Conservation (phyloP, 2,888 invertebrate species). For the Apocheima hispidaria region DNA sequence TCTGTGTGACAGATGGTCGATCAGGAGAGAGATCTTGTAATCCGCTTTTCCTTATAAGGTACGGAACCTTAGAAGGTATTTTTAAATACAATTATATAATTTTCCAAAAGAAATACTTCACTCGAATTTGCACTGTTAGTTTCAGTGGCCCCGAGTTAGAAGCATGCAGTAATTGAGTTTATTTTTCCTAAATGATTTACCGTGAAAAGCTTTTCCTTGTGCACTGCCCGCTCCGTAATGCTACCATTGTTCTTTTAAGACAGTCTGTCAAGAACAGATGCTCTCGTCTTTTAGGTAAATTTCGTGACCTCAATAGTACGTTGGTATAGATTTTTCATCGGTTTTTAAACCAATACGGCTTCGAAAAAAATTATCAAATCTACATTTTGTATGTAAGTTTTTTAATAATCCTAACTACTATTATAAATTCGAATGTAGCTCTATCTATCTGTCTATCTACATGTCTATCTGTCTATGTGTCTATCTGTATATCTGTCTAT, state of each 20-base stretch:
- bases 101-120: neutral
- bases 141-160: neutral
- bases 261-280: constrained; percentile 13
- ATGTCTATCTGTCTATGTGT: no score
- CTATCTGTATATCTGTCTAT: no score
- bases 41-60: no score
- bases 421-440: no score
- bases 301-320: neutral
- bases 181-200: constrained; percentile 27
- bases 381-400: no score
- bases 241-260: constrained; percentile 24
- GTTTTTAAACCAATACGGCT: no score
- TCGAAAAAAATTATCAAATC: no score
- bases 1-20: no score
- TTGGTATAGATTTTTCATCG: neutral
- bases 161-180: constrained; percentile 17
- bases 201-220: constrained; percentile 18
- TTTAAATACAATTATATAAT: neutral
- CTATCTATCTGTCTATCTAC: no score
- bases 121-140: neutral
- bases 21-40: no score
- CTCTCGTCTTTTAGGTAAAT: constrained; percentile 3
- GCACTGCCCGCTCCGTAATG: constrained; percentile 14
- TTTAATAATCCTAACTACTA: no score
- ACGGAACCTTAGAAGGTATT: no score